A percentile compares a stretch with the other conserved stretches of the same genome.
Evolutionary conservation across 1,140 invertebrate genomes (phyloP).

Genomic region (Mactra quadrangularis): DNA sequence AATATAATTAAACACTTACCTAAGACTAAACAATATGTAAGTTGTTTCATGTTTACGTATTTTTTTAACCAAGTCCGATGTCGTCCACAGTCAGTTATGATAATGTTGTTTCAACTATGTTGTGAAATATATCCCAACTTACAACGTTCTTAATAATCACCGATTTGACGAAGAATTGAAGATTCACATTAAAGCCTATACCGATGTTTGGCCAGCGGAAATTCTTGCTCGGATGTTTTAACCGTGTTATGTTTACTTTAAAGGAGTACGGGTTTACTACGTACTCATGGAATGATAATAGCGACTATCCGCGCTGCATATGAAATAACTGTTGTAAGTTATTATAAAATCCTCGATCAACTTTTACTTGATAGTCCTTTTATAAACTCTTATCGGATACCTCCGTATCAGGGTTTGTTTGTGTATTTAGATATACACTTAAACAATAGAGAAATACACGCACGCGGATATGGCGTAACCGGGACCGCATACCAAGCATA

Average conservation of each 20-base stretch:
- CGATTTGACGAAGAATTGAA: no score
- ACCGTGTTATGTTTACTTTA: slow-evolving; percentile 20
- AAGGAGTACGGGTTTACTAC: slow-evolving; percentile 3
- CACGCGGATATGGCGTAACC: neutral
- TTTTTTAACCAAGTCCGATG: no score
- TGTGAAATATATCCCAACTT: no score
- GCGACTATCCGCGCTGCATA: slow-evolving; percentile 3
- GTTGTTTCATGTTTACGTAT: no score
- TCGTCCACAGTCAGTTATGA: no score
- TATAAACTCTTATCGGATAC: neutral
- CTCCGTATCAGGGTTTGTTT: slow-evolving; percentile 16
- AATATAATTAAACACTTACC: no score
- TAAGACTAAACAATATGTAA: no score
- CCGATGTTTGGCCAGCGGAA: slow-evolving; percentile 4
- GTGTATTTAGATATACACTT: neutral
- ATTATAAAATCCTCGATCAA: slow-evolving; percentile 18
- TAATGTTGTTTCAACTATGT: no score
- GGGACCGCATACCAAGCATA: no score
- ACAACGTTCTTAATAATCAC: no score
- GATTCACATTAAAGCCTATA: no score
- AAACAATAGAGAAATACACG: neutral
- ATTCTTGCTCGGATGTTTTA: slow-evolving; percentile 31
- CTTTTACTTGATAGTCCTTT: neutral
- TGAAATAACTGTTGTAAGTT: slow-evolving; percentile 12
- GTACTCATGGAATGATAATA: neutral